These are phyloP conservation scores for Amblyornis subalaris DNA, from an alignment of 2,113 vertebrate genomes.

Conservation along the genomic window DNA sequence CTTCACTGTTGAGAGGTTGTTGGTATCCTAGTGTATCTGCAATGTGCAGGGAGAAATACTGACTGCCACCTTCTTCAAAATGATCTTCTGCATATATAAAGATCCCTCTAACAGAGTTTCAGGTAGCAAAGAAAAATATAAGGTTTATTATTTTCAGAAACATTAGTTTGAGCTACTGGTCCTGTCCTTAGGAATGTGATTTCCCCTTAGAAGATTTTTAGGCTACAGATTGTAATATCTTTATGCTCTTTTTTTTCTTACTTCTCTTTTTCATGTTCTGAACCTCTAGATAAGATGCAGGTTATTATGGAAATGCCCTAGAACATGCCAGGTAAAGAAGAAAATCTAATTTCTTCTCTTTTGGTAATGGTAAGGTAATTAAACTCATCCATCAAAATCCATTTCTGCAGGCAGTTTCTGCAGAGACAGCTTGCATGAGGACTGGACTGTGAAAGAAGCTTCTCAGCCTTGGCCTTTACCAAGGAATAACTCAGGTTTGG, in stretches of 20 bases:
- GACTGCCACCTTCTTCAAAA: neutral
- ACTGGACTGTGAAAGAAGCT: neutral
- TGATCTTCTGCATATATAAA: neutral
- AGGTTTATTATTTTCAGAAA: neutral
- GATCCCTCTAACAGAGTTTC: neutral
- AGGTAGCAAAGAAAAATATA: neutral
- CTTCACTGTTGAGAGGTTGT: neutral
- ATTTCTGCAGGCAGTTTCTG: neutral
- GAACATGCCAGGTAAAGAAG: neutral
- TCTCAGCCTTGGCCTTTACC: neutral
- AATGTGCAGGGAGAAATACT: neutral
- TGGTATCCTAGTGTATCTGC: neutral
- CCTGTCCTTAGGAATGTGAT: neutral
- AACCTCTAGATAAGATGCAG: neutral
- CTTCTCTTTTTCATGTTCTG: neutral
- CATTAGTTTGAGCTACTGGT: neutral
- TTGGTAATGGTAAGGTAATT: neutral
- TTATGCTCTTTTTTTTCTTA: neutral
- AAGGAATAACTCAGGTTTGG: neutral
- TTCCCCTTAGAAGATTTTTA: neutral
- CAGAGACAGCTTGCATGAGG: neutral
- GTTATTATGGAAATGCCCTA: neutral
- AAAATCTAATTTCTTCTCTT: neutral
- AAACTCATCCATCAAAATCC: neutral
- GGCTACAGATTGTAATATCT: neutral